Evolutionary conservation across 1,140 invertebrate species (phyloP).

Genomic region (Ceratina japonica): DNA sequence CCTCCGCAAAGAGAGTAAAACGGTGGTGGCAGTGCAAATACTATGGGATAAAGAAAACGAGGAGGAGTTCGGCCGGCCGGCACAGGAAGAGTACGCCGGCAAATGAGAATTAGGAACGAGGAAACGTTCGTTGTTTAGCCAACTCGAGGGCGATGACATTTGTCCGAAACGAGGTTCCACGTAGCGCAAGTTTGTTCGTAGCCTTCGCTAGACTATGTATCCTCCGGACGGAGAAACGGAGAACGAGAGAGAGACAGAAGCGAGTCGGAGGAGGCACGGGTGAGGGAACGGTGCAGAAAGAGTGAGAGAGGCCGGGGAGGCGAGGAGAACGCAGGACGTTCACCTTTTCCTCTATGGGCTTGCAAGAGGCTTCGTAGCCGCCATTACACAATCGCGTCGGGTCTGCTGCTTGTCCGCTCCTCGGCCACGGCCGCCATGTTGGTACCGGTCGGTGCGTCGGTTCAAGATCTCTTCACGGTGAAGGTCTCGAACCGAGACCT

Average conservation of each 20-base stretch:
- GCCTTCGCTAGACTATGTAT: slow-evolving; percentile 59
- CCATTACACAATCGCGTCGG: slow-evolving; percentile 69
- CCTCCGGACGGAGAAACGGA: slow-evolving; percentile 16
- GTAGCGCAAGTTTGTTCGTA: slow-evolving; percentile 45
- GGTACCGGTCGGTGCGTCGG: slow-evolving; percentile 65
- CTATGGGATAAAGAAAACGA: neutral
- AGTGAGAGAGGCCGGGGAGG: slow-evolving; percentile 28
- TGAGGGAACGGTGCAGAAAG: slow-evolving; percentile 42
- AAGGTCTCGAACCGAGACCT: slow-evolving; percentile 49
- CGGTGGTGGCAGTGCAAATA: neutral
- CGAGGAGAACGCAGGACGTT: slow-evolving; percentile 66
- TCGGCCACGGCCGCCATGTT: slow-evolving; percentile 65
- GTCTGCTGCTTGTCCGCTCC: slow-evolving; percentile 51
- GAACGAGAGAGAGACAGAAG: neutral
- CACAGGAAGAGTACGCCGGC: neutral
- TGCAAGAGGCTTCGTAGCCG: slow-evolving; percentile 57
- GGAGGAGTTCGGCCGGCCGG: no score
- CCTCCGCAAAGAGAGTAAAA: neutral
- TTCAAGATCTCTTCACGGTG: slow-evolving; percentile 65
- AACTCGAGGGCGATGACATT: slow-evolving; percentile 56
- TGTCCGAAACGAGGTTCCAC: slow-evolving; percentile 60
- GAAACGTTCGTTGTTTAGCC: slow-evolving; percentile 49
- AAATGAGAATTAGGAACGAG: slow-evolving; percentile 42
- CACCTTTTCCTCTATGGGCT: slow-evolving; percentile 62
- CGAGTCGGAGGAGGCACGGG: neutral